These are phyloP conservation scores for Dolichomitus sp. DNA, from an alignment of 2,888 invertebrate species.

Conservation along the genomic window DNA sequence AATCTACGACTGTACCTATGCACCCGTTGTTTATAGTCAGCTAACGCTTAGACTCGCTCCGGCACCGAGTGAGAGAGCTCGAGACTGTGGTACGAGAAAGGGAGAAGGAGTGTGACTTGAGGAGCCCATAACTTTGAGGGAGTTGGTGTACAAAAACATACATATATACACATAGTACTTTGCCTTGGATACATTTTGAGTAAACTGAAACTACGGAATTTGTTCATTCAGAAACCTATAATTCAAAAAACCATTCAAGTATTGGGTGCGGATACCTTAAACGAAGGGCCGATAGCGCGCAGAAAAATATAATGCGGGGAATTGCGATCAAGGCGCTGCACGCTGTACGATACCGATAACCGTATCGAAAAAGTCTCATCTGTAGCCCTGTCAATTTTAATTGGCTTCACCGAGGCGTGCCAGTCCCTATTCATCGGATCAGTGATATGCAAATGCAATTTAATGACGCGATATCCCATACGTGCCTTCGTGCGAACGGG, in stretches of 20 bases:
- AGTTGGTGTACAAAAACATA: too few relatives aligned
- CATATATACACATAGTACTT: too few relatives aligned
- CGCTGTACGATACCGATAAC: slow-evolving; percentile 76
- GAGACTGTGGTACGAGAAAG: too few relatives aligned
- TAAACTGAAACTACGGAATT: not conserved
- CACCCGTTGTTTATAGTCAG: too few relatives aligned
- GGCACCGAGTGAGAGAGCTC: too few relatives aligned
- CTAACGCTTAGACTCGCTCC: too few relatives aligned
- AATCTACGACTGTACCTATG: too few relatives aligned
- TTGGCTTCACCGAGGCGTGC: slow-evolving; percentile 80
- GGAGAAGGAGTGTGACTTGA: too few relatives aligned
- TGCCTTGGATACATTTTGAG: not conserved
- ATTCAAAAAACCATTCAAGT: not conserved
- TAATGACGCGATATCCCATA: slow-evolving; percentile 82
- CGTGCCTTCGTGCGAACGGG: slow-evolving; percentile 73
- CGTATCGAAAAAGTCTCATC: slow-evolving; percentile 73
- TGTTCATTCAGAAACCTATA: not conserved
- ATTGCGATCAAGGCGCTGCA: slow-evolving; percentile 40
- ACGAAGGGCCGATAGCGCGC: slow-evolving; percentile 26
- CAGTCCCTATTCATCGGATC: slow-evolving; percentile 80
- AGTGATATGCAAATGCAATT: slow-evolving; percentile 84
- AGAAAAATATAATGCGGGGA: slow-evolving; percentile 41
- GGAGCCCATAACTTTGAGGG: too few relatives aligned
- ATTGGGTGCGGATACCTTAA: not conserved
- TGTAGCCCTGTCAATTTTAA: slow-evolving; percentile 80